Base-by-base conservation (phyloP, 1,140 invertebrate species). In the Atopsyche davidsoni region DNA sequence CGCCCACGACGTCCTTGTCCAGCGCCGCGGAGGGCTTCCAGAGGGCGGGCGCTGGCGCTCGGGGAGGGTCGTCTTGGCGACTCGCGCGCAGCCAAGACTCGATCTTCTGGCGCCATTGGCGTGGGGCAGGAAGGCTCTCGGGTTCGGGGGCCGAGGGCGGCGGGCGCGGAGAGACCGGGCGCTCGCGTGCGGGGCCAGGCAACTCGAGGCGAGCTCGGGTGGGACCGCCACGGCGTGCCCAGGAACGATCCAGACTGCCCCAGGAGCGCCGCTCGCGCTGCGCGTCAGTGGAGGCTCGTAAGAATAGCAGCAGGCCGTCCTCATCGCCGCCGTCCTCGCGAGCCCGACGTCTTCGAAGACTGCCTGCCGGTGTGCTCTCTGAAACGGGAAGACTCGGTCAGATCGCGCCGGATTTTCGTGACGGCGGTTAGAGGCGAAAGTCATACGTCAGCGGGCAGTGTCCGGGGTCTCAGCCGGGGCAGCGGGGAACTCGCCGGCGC, bases 341-440 rank as follows among this genome's bases (percentile, higher is more conserved):
- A 60, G 89, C 87, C 51, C 88, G 75, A 19, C 89, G 75, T 28
- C 89, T 73, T 13, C 90, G 73, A 7, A 93, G 70, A 49, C 87
- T 92, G 13, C 91, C 89, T 56, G 89, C 92, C 25, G 91, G 90
- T 1, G 91, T 93, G 16, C 91, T 82, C 63, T 93, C 89, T 85
- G 60, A 3, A 64, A 64, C 40, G n/a, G n/a, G n/a, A n/a, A n/a
- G n/a, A n/a, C n/a, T n/a, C n/a, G n/a, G n/a, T n/a, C n/a, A n/a
- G n/a, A n/a, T n/a, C n/a, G n/a, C n/a, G n/a, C n/a, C n/a, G n/a
- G n/a, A n/a, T n/a, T n/a, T n/a, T n/a, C n/a, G n/a, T n/a, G n/a
- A n/a, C n/a, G n/a, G n/a, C n/a, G n/a, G n/a, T n/a, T n/a, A n/a
- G n/a, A n/a, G n/a, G n/a, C n/a, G n/a, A n/a, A n/a, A n/a, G n/a